phyloP scores from a whole-genome alignment of 2,113 vertebrate genomes.

The Scomber colias region DNA sequence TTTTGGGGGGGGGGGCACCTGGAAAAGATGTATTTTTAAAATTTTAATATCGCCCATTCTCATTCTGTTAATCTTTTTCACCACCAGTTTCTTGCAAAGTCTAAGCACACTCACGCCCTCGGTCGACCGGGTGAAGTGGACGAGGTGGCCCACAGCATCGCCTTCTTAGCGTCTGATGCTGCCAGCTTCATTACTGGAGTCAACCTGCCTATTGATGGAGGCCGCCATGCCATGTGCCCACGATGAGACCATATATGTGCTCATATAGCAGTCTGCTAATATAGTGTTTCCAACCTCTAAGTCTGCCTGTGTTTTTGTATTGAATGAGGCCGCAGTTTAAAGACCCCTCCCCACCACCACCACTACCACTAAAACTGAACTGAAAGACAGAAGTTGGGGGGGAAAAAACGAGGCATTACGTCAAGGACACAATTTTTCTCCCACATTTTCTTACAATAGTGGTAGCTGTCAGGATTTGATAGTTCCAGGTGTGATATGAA shows the following conservation, averaged over 20 bases:
- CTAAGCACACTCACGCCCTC: conserved; percentile 85
- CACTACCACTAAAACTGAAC: background rate
- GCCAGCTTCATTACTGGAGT: conserved; percentile 88
- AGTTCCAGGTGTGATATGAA: conserved; percentile 25
- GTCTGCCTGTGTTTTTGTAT: conserved; percentile 29
- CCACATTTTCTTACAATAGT: background rate
- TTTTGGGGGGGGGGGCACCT: no score
- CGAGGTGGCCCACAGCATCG: conserved; percentile 87
- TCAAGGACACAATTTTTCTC: conserved; percentile 17
- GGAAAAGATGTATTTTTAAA: no score
- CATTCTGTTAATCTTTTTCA: background rate
- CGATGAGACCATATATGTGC: conserved; percentile 52
- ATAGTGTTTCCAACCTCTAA: conserved; percentile 25
- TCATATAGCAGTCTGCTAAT: conserved; percentile 20
- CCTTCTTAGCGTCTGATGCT: conserved; percentile 88
- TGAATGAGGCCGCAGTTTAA: background rate
- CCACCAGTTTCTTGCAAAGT: conserved; percentile 79
- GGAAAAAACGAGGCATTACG: background rate
- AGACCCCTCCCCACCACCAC: background rate
- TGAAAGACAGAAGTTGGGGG: background rate
- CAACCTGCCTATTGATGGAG: conserved; percentile 86
- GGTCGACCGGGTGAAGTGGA: conserved; percentile 86
- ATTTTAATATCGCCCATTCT: background rate
- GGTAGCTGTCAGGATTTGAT: conserved; percentile 5
- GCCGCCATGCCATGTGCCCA: conserved; percentile 89